Evolutionary conservation across 2,113 vertebrate species (phyloP).

Genomic region (Chunga burmeisteri): DNA sequence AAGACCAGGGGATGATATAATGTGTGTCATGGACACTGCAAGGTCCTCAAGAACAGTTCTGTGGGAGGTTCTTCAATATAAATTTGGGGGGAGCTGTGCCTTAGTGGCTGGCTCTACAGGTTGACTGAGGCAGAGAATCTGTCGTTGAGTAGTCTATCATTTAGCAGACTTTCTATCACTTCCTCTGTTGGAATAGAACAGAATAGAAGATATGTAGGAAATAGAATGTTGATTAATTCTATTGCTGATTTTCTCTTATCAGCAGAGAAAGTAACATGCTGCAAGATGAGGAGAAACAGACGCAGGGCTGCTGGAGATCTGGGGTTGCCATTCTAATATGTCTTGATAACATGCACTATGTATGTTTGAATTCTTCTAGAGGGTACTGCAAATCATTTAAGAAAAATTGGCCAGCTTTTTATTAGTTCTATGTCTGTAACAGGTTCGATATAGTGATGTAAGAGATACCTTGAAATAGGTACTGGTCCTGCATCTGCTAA

Average conservation of each 20-base stretch:
- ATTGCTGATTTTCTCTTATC: neutral
- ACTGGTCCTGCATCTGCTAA: neutral
- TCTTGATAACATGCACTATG: neutral
- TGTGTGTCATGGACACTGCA: neutral
- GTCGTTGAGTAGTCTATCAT: neutral
- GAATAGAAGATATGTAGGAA: neutral
- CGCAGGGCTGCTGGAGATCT: neutral
- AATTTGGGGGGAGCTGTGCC: neutral
- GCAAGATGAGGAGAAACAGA: neutral
- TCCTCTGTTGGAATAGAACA: neutral
- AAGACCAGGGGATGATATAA: neutral
- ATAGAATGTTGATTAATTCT: neutral
- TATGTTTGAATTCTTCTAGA: neutral
- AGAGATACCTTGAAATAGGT: neutral
- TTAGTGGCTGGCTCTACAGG: neutral
- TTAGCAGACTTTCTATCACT: neutral
- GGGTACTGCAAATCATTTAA: neutral
- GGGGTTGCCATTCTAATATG: neutral
- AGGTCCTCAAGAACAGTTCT: neutral
- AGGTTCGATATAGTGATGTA: neutral
- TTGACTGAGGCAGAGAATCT: neutral
- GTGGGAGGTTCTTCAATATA: accelerated
- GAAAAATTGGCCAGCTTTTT: neutral
- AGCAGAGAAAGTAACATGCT: neutral
- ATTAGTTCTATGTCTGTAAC: neutral